Evolutionary conservation across 2,797 vertebrate species (phyloP), one percentile per base, ranked within the genome.

Genomic region (Myotis daubentonii): DNA sequence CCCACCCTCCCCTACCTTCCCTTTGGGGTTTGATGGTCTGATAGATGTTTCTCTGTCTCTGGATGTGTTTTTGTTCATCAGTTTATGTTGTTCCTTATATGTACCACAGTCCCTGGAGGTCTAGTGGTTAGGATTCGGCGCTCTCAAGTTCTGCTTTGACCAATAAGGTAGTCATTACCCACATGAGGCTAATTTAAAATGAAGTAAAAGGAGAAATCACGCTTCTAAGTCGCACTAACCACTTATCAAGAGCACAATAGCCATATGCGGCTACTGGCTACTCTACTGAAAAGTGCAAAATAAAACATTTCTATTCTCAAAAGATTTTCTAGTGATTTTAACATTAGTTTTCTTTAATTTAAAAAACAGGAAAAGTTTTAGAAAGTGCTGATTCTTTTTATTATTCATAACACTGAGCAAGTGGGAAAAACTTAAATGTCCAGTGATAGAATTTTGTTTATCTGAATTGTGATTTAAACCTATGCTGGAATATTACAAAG

Each of bases 81-180:
- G 41, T 44, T 44, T 44, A 44, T 44, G 41, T 44, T 44, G 41
- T 44, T 44, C 41, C 8, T 44, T 44, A 44, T 44, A 9, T 44
- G 41, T 7, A 0, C 0, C 0, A 1, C 0, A 1, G 0, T 97
- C 97, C 97, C 97, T 97, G 97, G 95, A 97, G 95, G 97, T 94
- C 97, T 98, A 98, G 97, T 98, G 97, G 97, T 95, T 97, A 97
- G 97, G 96, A 97, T 97, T 98, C 87, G 91, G 96, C 94, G 95
- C 96, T 97, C 93, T 98, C 97, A 96, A 96, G 41, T 44, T 44
- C 41, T 44, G 7, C 41, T 60, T 65, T 86, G 51, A 87, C 16
- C 8, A 84, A 0, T 8, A 23, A 19, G 0, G 19, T 28, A 23
- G 41, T 66, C 80, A 49, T 82, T 23, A 16, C 28, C 38, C 28